Percentiles rank a stretch among this genome's conserved stretches.
phyloP scores from a whole-genome alignment of 2,888 invertebrate genomes.

The Macropis europaea region DNA sequence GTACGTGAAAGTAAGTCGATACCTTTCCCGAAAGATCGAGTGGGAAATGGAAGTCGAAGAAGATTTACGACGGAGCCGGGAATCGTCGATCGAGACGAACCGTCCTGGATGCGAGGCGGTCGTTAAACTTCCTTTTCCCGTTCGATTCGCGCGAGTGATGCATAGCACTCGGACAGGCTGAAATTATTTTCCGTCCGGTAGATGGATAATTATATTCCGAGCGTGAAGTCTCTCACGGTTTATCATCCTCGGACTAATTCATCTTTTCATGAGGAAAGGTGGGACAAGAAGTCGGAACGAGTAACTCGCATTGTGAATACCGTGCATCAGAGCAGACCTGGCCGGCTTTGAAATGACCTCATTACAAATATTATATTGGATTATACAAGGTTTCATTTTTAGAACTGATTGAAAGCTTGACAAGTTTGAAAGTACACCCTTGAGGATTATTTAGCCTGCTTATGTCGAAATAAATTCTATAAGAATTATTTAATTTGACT shows the following conservation, averaged over 20 bases:
- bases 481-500: no score
- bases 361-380: no score
- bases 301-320: no score
- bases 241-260: not conserved
- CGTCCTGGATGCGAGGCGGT: conserved; percentile 29
- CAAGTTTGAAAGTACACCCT: no score
- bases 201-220: conserved; percentile 38
- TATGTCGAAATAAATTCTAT: no score
- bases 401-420: no score
- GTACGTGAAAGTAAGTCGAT: conserved; percentile 53
- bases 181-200: conserved; percentile 39
- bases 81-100: conserved; percentile 53
- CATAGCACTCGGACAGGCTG: conserved; percentile 28
- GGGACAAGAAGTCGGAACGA: no score
- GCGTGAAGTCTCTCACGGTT: conserved; percentile 9
- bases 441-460: no score
- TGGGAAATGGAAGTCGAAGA: conserved; percentile 55
- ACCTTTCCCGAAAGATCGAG: conserved; percentile 48
- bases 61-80: conserved; percentile 52
- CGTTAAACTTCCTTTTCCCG: conserved; percentile 58
- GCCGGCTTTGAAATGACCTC: no score
- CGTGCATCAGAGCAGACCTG: no score
- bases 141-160: conserved; percentile 42
- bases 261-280: no score
- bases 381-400: no score